Conservation (phyloP, 2,113 vertebrate species). For the Muscicapa adusta region DNA sequence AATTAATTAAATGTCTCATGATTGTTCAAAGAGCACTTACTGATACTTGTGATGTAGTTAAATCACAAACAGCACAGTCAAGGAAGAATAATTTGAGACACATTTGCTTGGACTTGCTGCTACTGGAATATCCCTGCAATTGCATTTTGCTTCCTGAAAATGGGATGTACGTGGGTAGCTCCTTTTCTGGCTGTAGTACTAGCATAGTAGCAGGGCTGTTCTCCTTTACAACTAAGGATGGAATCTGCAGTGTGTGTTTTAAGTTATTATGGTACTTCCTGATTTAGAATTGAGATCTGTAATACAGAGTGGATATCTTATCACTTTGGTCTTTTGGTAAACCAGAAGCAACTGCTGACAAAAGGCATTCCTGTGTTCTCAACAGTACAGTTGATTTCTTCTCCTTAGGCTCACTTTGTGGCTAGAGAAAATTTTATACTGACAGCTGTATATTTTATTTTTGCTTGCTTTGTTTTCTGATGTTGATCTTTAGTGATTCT, state of each 20-base stretch:
- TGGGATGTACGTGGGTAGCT: fast-evolving
- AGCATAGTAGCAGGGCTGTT: neutral
- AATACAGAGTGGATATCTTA: neutral
- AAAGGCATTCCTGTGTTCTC: neutral
- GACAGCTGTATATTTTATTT: neutral
- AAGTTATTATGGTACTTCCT: neutral
- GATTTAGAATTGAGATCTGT: neutral
- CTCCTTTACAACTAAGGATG: neutral
- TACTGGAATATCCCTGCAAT: neutral
- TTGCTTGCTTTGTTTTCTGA: neutral
- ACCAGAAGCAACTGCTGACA: neutral
- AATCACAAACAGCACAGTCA: neutral
- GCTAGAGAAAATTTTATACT: neutral
- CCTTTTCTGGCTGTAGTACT: neutral
- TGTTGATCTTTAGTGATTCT: neutral
- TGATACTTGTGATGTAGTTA: neutral
- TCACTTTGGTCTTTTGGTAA: neutral
- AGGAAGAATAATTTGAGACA: neutral
- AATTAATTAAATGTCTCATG: neutral
- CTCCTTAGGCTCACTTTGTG: neutral
- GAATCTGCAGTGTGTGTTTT: neutral
- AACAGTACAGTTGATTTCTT: neutral
- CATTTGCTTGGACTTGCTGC: neutral
- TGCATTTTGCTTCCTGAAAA: neutral
- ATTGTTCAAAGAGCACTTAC: neutral